These are phyloP conservation scores for Limnephilus rhombicus DNA, from an alignment of 2,888 invertebrate species.

Conservation along the genomic window DNA sequence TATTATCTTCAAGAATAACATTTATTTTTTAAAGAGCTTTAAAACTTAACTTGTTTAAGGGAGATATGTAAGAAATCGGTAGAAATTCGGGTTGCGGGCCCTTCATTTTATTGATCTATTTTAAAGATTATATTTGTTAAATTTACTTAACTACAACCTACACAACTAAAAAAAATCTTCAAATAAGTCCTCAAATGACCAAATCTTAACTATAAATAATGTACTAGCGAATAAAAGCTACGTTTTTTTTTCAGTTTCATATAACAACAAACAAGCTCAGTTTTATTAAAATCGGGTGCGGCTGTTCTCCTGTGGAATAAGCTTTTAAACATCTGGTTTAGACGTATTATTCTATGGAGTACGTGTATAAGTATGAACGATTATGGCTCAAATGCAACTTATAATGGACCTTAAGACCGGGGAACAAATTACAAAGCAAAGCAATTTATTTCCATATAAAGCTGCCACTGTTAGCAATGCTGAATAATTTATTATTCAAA, in stretches of 20 bases:
- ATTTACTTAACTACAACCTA: no score
- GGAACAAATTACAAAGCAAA: slow-evolving; percentile 17
- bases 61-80: no score
- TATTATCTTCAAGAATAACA: no score
- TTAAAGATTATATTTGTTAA: no score
- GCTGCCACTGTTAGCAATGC: not conserved
- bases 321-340: slow-evolving; percentile 19
- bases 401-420: slow-evolving; percentile 20
- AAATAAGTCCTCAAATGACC: not conserved
- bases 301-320: not conserved
- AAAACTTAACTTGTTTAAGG: no score
- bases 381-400: slow-evolving; percentile 33
- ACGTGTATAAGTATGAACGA: not conserved
- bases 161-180: not conserved
- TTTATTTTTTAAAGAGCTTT: no score
- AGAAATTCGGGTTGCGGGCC: no score
- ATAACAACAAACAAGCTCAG: not conserved
- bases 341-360: not conserved
- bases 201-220: not conserved
- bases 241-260: not conserved
- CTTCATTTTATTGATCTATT: no score
- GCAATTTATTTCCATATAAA: slow-evolving; percentile 16
- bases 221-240: not conserved
- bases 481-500: slow-evolving; percentile 3
- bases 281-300: not conserved